These are phyloP conservation scores for Diabrotica virgifera DNA, from an alignment of 1,140 invertebrate genomes.

Conservation along the genomic window DNA sequence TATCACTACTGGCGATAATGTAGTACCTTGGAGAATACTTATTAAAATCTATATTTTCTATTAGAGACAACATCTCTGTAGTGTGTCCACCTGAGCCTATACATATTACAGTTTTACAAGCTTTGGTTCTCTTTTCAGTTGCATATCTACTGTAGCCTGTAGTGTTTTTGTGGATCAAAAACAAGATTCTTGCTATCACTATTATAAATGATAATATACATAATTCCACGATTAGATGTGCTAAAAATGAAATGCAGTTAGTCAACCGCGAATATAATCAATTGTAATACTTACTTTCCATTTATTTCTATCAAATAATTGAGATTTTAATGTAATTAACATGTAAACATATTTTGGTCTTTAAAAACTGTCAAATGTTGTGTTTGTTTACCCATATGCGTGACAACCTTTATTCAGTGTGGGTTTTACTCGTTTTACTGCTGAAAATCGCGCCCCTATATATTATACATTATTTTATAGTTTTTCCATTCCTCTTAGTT, in stretches of 20 bases:
- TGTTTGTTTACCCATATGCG: too few relatives aligned
- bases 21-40: constrained; percentile 72
- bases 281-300: constrained; percentile 1
- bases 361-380: too few relatives aligned
- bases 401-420: too few relatives aligned
- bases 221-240: constrained; percentile 37
- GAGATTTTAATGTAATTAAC: too few relatives aligned
- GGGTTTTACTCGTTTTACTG: too few relatives aligned
- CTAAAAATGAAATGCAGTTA: constrained; percentile 26
- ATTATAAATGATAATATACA: constrained; percentile 34
- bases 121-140: constrained; percentile 26
- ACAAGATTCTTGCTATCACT: constrained; percentile 38
- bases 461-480: too few relatives aligned
- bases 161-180: constrained; percentile 43
- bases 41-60: constrained; percentile 57
- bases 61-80: constrained; percentile 78
- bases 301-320: not conserved
- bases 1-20: constrained; percentile 75
- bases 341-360: too few relatives aligned
- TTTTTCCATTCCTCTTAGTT: too few relatives aligned
- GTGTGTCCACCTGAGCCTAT: constrained; percentile 71
- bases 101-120: constrained; percentile 43
- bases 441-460: too few relatives aligned
- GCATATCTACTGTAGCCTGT: constrained; percentile 37
- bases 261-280: not conserved